Percentiles rank a stretch among this genome's conserved stretches.
phyloP scores from a whole-genome alignment of 2,888 invertebrate species.

The Metopia argyrocephala region DNA sequence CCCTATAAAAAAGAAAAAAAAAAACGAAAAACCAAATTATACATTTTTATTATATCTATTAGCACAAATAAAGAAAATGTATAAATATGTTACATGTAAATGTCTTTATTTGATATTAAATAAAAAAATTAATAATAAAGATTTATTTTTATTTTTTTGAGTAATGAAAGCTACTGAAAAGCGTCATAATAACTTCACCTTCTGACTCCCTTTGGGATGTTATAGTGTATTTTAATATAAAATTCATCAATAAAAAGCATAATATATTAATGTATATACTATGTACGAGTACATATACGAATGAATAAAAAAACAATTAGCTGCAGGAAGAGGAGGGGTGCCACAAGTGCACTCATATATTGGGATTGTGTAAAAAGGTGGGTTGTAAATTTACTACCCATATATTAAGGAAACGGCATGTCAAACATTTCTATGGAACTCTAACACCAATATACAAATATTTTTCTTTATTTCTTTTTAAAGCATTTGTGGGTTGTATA shows the following conservation, averaged over 20 bases:
- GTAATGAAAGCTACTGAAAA: slow-evolving; percentile 46
- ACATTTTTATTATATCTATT: too few species aligned
- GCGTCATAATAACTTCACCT: slow-evolving; percentile 55
- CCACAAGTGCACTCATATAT: background rate
- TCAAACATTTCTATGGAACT: slow-evolving; percentile 44
- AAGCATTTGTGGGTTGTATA: slow-evolving; percentile 54
- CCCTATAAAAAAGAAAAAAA: slow-evolving; percentile 20
- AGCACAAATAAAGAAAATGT: background rate
- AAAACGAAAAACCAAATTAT: background rate
- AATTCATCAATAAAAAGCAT: background rate
- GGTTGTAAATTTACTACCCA: slow-evolving; percentile 57
- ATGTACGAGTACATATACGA: background rate
- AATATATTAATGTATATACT: background rate
- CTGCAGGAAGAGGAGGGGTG: background rate
- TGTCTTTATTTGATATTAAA: slow-evolving; percentile 41
- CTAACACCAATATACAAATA: background rate
- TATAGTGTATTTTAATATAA: slow-evolving; percentile 28
- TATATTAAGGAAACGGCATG: slow-evolving; percentile 52
- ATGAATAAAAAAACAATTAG: background rate
- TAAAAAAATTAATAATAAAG: background rate
- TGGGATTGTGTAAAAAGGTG: slow-evolving; percentile 35
- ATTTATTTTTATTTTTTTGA: background rate
- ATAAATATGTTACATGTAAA: slow-evolving; percentile 12
- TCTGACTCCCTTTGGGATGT: slow-evolving; percentile 54
- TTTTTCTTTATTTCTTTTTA: background rate